A percentile compares a stretch with the other conserved stretches of the same genome.
phyloP scores from a whole-genome alignment of 2,113 vertebrate species.

The Lophotis ruficrista region DNA sequence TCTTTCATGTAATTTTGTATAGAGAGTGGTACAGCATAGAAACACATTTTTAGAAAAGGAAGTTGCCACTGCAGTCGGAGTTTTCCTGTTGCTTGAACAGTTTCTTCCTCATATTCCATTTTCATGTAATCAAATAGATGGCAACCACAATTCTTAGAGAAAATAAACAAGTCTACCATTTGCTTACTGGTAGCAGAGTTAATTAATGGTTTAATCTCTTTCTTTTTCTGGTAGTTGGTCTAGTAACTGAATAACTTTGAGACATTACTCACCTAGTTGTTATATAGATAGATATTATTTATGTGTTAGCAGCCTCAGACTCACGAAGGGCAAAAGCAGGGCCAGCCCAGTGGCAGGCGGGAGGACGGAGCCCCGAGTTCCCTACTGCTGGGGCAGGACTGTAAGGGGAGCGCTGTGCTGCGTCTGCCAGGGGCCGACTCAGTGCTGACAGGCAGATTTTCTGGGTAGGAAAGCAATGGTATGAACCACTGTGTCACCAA shows the following conservation, averaged over 20 bases:
- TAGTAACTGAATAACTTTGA: neutral
- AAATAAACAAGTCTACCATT: neutral
- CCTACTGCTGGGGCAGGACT: no score
- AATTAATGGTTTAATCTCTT: neutral
- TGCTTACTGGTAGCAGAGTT: neutral
- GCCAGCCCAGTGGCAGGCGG: fast-evolving
- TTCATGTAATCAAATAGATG: neutral
- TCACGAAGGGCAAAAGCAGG: fast-evolving
- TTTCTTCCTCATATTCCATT: neutral
- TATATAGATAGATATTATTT: neutral
- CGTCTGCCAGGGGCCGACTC: neutral
- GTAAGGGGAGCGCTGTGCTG: neutral
- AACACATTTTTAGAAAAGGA: neutral
- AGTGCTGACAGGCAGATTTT: neutral
- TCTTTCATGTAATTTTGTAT: neutral
- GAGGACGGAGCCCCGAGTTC: neutral
- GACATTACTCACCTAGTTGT: neutral
- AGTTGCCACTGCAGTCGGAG: neutral
- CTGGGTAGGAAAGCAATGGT: neutral
- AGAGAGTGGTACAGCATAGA: neutral
- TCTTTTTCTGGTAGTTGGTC: neutral
- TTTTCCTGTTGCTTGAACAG: neutral
- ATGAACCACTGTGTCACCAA: neutral
- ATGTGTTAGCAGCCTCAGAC: neutral
- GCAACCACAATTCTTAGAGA: neutral